Conservation (phyloP, 2,888 invertebrate genomes). For the Drosophila mulleri region DNA sequence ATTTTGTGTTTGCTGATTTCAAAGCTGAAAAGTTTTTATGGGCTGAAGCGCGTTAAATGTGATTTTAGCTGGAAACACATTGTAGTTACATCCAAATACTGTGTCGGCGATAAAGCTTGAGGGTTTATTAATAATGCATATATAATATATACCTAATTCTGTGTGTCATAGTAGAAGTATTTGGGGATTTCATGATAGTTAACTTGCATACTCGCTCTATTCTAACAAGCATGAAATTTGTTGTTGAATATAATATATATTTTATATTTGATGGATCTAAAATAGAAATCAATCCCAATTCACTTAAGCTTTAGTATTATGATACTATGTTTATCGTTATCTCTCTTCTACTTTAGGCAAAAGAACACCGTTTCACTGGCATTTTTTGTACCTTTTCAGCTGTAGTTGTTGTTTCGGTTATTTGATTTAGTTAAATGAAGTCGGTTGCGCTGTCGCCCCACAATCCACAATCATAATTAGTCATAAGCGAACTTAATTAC, state of each 20-base stretch:
- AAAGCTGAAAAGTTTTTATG: not conserved
- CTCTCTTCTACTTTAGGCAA: too few relatives aligned
- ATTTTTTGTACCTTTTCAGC: not conserved
- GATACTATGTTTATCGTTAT: too few relatives aligned
- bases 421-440: conserved; percentile 1
- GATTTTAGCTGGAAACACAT: not conserved
- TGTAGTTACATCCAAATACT: not conserved
- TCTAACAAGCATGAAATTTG: too few relatives aligned
- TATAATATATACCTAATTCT: too few relatives aligned
- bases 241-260: too few relatives aligned
- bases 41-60: not conserved
- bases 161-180: too few relatives aligned
- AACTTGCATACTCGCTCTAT: too few relatives aligned
- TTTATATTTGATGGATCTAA: too few relatives aligned
- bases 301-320: too few relatives aligned
- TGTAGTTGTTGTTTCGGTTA: not conserved
- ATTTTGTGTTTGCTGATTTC: not conserved
- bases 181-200: too few relatives aligned
- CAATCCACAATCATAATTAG: conserved; percentile 37
- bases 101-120: not conserved
- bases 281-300: too few relatives aligned
- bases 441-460: conserved; percentile 14
- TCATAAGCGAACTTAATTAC: conserved; percentile 37
- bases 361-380: not conserved
- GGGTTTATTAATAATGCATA: not conserved